These are phyloP conservation scores for Epinotia nisella DNA, from an alignment of 2,888 invertebrate species.

Conservation along the genomic window DNA sequence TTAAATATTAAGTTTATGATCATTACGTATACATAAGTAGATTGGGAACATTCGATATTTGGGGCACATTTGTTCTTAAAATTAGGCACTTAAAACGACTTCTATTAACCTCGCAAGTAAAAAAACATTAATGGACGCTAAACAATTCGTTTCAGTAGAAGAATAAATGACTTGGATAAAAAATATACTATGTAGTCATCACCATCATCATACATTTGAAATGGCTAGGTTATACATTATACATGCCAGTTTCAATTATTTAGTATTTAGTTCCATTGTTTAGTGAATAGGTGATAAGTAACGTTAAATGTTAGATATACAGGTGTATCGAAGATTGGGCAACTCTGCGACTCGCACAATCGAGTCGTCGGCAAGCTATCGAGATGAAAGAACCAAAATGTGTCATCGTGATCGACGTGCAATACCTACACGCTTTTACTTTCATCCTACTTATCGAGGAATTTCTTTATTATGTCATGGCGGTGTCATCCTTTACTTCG, in stretches of 20 bases:
- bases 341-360: constrained; percentile 12
- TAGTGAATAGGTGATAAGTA: not conserved
- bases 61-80: not conserved
- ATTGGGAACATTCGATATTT: not conserved
- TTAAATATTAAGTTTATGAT: not conserved
- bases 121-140: no score
- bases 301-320: not conserved
- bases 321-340: constrained; percentile 15
- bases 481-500: constrained; percentile 26
- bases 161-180: no score
- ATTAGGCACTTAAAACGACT: no score
- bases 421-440: constrained; percentile 39
- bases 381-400: constrained; percentile 37
- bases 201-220: no score
- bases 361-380: constrained; percentile 13
- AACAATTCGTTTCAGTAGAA: no score
- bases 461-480: constrained; percentile 42
- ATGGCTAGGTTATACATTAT: not conserved
- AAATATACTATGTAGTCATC: no score
- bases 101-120: no score
- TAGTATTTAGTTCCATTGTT: constrained; percentile 2
- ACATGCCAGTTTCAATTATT: no score
- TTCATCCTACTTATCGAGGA: constrained; percentile 43
- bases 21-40: no score
- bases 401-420: constrained; percentile 36